phyloP scores from a whole-genome alignment of 2,113 vertebrate species.

The Kryptolebias marmoratus region DNA sequence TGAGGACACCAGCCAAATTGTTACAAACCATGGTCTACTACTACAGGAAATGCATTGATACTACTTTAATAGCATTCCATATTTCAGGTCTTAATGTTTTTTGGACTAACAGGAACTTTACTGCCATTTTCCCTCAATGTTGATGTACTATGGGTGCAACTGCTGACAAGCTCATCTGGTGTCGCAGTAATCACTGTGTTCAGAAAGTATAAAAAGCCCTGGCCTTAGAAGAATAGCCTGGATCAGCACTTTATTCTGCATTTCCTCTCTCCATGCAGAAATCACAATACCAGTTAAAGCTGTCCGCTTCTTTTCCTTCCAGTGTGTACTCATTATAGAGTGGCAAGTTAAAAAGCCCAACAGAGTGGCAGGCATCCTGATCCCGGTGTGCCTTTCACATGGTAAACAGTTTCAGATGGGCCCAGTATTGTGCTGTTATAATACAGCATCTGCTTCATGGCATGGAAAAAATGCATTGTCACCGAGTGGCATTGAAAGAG shows the following conservation, averaged over 20 bases:
- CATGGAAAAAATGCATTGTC: conserved; percentile 81
- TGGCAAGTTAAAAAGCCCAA: conserved; percentile 76
- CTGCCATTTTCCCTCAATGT: conserved; percentile 19
- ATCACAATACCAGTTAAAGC: conserved; percentile 74
- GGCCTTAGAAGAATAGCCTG: conserved; percentile 60
- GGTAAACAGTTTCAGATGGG: conserved; percentile 77
- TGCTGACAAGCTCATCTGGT: conserved; percentile 73
- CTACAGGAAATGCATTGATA: background rate
- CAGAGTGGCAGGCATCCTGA: conserved; percentile 72
- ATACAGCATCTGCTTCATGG: conserved; percentile 82
- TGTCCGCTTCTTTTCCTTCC: conserved; percentile 62
- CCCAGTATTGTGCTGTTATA: conserved; percentile 71
- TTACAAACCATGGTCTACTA: background rate
- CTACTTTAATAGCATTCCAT: conserved; percentile 1
- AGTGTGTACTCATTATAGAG: conserved; percentile 73
- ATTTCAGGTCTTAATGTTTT: background rate
- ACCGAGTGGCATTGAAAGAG: conserved; percentile 72
- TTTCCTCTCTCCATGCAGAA: conserved; percentile 72
- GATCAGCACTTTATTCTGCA: conserved; percentile 75
- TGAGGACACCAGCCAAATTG: conserved; percentile 18
- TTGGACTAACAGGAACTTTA: conserved; percentile 8
- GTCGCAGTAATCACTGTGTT: conserved; percentile 60
- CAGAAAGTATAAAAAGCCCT: conserved; percentile 55
- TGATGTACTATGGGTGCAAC: conserved; percentile 17
- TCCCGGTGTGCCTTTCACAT: conserved; percentile 77